A percentile compares a stretch with the other conserved stretches of the same genome.
Evolutionary conservation across 2,888 invertebrate species (phyloP).

Genomic region (Cistogaster globosa): DNA sequence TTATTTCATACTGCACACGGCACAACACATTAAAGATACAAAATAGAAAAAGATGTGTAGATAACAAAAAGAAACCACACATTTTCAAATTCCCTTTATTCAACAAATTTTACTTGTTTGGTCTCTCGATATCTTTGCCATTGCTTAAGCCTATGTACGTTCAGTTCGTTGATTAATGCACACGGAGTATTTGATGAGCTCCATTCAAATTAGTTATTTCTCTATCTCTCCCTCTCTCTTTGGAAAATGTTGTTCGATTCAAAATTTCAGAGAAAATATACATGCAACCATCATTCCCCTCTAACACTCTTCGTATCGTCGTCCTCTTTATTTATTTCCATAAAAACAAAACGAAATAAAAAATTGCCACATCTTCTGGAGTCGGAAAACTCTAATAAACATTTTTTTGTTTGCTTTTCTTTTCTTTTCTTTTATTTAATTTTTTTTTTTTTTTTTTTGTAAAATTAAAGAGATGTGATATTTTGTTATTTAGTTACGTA

Average conservation of each 20-base stretch:
- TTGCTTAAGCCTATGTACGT: background rate
- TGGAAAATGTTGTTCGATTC: slow-evolving; percentile 5
- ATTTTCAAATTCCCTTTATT: slow-evolving; percentile 41
- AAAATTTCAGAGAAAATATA: slow-evolving; percentile 27
- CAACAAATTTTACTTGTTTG: slow-evolving; percentile 18
- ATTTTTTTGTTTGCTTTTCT: background rate
- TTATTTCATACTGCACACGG: slow-evolving; percentile 86
- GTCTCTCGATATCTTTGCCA: slow-evolving; percentile 33
- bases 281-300: background rate
- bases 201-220: slow-evolving; percentile 10
- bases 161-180: slow-evolving; percentile 21
- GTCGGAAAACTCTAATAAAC: slow-evolving; percentile 15
- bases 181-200: slow-evolving; percentile 42
- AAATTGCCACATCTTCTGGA: slow-evolving; percentile 17
- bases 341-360: background rate
- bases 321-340: background rate
- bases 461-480: slow-evolving; percentile 6
- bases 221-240: too few relatives aligned
- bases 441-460: slow-evolving; percentile 14
- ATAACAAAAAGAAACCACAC: slow-evolving; percentile 24
- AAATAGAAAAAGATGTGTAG: slow-evolving; percentile 60
- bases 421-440: slow-evolving; percentile 5
- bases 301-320: background rate
- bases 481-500: slow-evolving; percentile 5
- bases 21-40: slow-evolving; percentile 80